Base-by-base conservation (phyloP, 1,140 invertebrate species). In the Bombus balteatus region DNA sequence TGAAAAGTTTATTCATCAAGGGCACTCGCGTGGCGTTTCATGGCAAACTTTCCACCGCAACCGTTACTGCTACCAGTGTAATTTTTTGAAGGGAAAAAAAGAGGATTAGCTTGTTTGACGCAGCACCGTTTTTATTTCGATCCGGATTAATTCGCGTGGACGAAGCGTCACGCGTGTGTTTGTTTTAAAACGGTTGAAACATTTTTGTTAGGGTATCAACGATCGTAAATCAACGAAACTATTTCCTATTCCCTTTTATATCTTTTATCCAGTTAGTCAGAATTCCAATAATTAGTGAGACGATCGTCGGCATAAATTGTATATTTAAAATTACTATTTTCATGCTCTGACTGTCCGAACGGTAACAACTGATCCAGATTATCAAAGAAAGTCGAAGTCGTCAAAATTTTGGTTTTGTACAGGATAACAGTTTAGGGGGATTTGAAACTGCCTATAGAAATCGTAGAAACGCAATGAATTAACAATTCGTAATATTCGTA, bases 1-100 rank as follows among this genome's bases (percentile, higher is more conserved):
- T 12, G n/a, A 22, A 78, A 72, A 81, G 68, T 72, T 81, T 59
- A 41, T 81, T 72, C 79, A 22, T 71, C 34, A 22, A 80, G 78
- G 32, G 13, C 39, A 8, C 43, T 25, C 47, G 47, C 47, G 47
- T 53, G 47, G 47, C 18, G 25, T 41, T 72, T 10, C 3, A 25
- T 12, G 34, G 22, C 9, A 12, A 71, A 62, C 28, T 78, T 62
- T 41, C 25, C 28, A 41, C 28, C 37, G 28, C 59, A 3, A 8
- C 71, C 37, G 15, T 28, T 37, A 12, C 22, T 37, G 37, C 15
- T 32, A 34, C 10, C 10, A 13, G 37, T 25, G 25, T 25, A 39
- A 71, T 66, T 66, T 66, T 66, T 66, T 32, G 65, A 12, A 71
- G 18, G 59, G 41, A 15, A 37, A 47, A 22, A 68, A 32, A 15